Base-by-base conservation (phyloP, 2,113 vertebrate species). In the Plecotus auritus region DNA sequence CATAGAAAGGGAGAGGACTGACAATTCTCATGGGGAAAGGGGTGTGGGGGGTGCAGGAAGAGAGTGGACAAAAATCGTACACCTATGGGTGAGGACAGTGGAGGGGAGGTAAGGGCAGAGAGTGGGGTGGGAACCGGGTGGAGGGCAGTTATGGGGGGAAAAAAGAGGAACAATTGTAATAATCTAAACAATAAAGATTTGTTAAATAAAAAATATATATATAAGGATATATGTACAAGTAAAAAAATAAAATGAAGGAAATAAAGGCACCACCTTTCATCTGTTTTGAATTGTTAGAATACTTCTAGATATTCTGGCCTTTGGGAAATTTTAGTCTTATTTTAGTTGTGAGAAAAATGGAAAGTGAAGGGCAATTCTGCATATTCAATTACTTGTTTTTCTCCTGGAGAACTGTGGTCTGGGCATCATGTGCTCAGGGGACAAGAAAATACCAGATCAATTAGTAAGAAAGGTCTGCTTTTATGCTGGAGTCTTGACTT, bases 381-480 rank as follows among this genome's bases (percentile, higher is more conserved):
- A 69, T 95, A 73, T 72, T 96, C 78, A 90, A 2, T 83, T 45
- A 66, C 88, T 61, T 3, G 4, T 85, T 85, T 90, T 92, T 23
- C 87, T 94, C 76, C 80, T 74, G 82, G 72, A 73, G 32, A 93
- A 83, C 49, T 72, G 26, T 80, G 32, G 16, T 82, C 35, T 28
- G 26, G 35, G 16, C 8, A 47, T 54, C 61, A 20, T 66, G 51
- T 88, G 35, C 61, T 92, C 88, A 72, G 81, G 82, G 26, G 45
- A 83, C 32, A 72, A 81, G 47, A 85, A 94, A 93, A 92, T 37
- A 86, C 40, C 88, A 88, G 61, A 51, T 88, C 88, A 90, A 35
- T 93, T 88, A 94, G 78, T 64, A 80, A 80, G 69, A 73, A 97
- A 74, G 73, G 74, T 83, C 82, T 95, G 54, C n/a, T 92, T 87